Percentiles rank a stretch among this genome's conserved stretches.
These are phyloP conservation scores for Myotis myotis DNA, from an alignment of 2,797 vertebrate genomes.

Conservation along the genomic window DNA sequence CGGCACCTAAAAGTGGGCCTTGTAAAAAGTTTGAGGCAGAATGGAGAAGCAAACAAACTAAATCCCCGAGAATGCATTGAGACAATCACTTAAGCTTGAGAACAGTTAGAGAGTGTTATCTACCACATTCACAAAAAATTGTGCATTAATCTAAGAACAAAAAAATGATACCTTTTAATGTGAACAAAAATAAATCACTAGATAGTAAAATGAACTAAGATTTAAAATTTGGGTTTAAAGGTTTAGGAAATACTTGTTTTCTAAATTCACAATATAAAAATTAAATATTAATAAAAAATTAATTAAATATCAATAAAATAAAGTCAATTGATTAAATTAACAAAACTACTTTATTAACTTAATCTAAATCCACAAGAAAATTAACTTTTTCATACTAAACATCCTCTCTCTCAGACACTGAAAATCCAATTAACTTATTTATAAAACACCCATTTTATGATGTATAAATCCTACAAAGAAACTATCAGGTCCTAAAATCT, in stretches of 20 bases:
- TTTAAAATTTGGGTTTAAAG: slow-evolving; percentile 30
- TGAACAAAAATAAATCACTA: slow-evolving; percentile 8
- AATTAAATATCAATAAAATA: neutral
- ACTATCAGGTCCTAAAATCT: neutral
- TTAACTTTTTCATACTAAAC: slow-evolving; percentile 6
- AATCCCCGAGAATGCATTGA: neutral
- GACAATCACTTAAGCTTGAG: neutral
- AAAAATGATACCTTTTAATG: slow-evolving; percentile 44
- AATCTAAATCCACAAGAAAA: slow-evolving; percentile 36
- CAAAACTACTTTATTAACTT: neutral
- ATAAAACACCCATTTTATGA: neutral
- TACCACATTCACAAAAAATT: neutral
- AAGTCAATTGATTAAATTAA: neutral
- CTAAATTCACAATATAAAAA: slow-evolving; percentile 24
- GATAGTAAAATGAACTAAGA: slow-evolving; percentile 7
- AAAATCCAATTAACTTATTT: slow-evolving; percentile 20
- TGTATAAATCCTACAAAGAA: slow-evolving; percentile 29
- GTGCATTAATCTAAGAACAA: neutral
- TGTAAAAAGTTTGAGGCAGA: neutral
- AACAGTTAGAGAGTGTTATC: slow-evolving; percentile 14
- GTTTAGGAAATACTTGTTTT: slow-evolving; percentile 38
- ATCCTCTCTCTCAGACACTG: neutral
- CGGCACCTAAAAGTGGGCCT: neutral
- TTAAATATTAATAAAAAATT: slow-evolving; percentile 12
- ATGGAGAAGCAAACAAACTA: neutral